phyloP scores from a whole-genome alignment of 1,140 invertebrate genomes.

The Lutraria rhynchaena region DNA sequence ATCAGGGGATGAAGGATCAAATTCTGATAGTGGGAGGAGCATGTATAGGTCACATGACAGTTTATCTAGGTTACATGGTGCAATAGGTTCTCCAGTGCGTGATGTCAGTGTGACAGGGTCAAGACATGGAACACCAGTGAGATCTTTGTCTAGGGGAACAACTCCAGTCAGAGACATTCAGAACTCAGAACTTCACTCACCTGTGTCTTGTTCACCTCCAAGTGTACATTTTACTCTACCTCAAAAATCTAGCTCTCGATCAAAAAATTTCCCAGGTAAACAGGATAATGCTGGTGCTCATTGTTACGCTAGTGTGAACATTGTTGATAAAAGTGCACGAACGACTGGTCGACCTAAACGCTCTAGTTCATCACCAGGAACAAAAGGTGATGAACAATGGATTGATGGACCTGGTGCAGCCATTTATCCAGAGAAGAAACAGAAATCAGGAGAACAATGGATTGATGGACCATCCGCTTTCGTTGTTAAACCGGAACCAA shows the following conservation, averaged over 20 bases:
- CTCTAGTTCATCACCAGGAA: conserved; percentile 35
- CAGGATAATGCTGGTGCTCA: conserved; percentile 23
- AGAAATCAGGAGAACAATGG: conserved; percentile 75
- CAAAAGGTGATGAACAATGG: conserved; percentile 92
- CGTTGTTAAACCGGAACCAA: conserved; percentile 65
- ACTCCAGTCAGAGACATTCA: conserved; percentile 47
- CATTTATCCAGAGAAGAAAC: conserved; percentile 72
- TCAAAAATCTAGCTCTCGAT: conserved; percentile 60
- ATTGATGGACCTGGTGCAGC: conserved; percentile 91
- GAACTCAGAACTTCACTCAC: conserved; percentile 7
- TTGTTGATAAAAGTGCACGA: conserved; percentile 56
- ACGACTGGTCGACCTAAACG: conserved; percentile 44
- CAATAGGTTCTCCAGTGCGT: conserved; percentile 53
- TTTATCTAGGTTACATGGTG: conserved; percentile 46
- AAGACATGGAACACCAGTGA: conserved; percentile 55
- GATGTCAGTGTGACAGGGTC: conserved; percentile 58
- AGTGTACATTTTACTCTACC: conserved; percentile 64
- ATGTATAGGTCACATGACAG: conserved; percentile 60
- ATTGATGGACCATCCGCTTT: conserved; percentile 80
- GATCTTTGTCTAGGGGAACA: conserved; percentile 50
- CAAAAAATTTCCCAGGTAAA: conserved; percentile 45
- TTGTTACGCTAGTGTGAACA: conserved; percentile 57
- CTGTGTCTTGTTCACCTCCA: conserved; percentile 58
- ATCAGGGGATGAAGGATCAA: conserved; percentile 78
- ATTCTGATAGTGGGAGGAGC: conserved; percentile 78